A percentile compares a stretch with the other conserved stretches of the same genome.
phyloP scores from a whole-genome alignment of 30 jellyfish, hydroid and myxozoan species.

The Rhopilema esculentum region DNA sequence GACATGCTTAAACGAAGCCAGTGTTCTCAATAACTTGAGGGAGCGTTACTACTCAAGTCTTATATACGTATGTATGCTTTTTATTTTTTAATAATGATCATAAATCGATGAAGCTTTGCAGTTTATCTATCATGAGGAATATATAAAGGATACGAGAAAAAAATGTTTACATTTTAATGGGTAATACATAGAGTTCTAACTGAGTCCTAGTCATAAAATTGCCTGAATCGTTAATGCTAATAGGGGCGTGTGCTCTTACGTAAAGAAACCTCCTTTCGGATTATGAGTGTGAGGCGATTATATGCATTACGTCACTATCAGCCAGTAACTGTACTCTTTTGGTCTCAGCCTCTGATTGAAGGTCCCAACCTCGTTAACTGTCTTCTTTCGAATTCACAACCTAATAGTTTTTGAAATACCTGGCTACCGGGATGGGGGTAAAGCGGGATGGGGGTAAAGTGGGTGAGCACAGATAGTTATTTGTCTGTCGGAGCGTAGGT shows the following conservation, averaged over 20 bases:
- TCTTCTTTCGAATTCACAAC: too few relatives aligned
- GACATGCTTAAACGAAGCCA: constrained; percentile 99
- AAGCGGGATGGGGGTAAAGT: too few relatives aligned
- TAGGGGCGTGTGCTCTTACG: background rate
- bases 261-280: background rate
- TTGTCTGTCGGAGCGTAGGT: too few relatives aligned
- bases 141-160: background rate
- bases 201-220: background rate
- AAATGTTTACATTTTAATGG: background rate
- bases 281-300: background rate
- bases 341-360: too few relatives aligned
- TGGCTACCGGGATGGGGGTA: too few relatives aligned
- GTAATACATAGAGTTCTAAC: too few relatives aligned
- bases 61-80: constrained; percentile 88
- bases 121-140: too few relatives aligned
- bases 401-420: too few relatives aligned
- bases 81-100: background rate
- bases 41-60: constrained; percentile 94
- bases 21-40: constrained; percentile 95
- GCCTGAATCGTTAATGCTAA: background rate
- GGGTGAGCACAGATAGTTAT: too few relatives aligned
- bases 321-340: too few relatives aligned
- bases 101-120: background rate
- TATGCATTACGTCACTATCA: background rate
- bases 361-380: too few relatives aligned